Evolutionary conservation across 1,140 invertebrate genomes (phyloP).

Genomic region (Sycophila sp.): DNA sequence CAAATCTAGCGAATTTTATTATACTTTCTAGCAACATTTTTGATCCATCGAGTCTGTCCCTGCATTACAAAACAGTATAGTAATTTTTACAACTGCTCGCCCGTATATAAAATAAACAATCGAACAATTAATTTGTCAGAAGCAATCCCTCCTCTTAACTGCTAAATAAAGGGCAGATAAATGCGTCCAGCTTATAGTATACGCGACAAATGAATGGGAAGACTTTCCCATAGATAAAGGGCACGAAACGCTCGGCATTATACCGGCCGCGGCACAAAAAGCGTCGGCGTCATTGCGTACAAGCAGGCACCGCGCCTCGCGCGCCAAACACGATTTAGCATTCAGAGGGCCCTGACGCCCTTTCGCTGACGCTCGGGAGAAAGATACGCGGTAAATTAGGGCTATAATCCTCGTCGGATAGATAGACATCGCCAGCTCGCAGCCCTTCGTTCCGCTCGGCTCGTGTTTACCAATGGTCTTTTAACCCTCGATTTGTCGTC

Average conservation of each 20-base stretch:
- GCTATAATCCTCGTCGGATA: conserved; percentile 60
- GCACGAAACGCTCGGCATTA: not conserved
- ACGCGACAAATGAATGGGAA: not conserved
- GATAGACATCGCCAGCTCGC: conserved; percentile 49
- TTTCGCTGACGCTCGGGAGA: conserved; percentile 25
- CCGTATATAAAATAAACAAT: too few relatives aligned
- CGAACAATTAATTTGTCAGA: too few relatives aligned
- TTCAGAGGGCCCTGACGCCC: conserved; percentile 19
- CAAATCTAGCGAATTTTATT: too few relatives aligned
- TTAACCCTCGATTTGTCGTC: conserved; percentile 69
- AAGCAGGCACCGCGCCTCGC: too few relatives aligned
- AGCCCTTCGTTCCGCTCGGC: conserved; percentile 40
- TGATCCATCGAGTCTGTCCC: too few relatives aligned
- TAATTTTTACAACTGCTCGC: too few relatives aligned
- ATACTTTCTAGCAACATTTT: too few relatives aligned
- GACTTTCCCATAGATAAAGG: not conserved
- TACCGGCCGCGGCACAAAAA: not conserved
- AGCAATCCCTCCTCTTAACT: too few relatives aligned
- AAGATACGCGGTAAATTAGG: conserved; percentile 58
- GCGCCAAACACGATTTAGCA: conserved; percentile 31
- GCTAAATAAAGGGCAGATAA: too few relatives aligned
- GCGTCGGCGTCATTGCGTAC: conserved; percentile 16
- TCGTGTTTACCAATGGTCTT: conserved; percentile 67
- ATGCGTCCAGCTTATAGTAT: too few relatives aligned
- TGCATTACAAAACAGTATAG: too few relatives aligned